Base-by-base conservation (phyloP, 2,113 vertebrate genomes). In the Cryptotis parvus region DNA sequence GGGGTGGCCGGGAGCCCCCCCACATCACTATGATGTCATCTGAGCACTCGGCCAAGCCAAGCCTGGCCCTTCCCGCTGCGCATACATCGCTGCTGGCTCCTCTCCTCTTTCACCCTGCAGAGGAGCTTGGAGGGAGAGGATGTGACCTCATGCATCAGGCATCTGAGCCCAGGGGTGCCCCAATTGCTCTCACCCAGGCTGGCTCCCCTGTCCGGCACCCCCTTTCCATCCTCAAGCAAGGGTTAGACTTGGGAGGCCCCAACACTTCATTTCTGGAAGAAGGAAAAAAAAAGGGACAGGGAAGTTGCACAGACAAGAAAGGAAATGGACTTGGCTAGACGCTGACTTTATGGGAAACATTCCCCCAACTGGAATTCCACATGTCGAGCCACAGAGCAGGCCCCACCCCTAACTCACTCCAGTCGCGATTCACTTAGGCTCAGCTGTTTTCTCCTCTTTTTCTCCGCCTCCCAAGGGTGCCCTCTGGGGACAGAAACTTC, bases 161-260 rank as follows among this genome's bases (percentile, higher is more conserved):
- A 99, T 99, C 97, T 97, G 98, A 98, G 98, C 98, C 98, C 98
- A 98, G 98, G 98, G 98, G 98, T 98, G 98, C 98, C 98, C 98
- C 98, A 96, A 95, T 96, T 97, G 97, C 98, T 97, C 98, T 98
- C 98, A 98, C 98, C 97, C 98, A 98, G 98, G 97, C 98, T 98
- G 98, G 97, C 98, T 96, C 97, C 6, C 10, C n/a, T 15, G 96
- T 97, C 39, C 72, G 11, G 6, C 27, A 41, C 29, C 96, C 93
- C 95, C 95, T 97, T 91, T 96, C 94, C 95, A 95, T 89, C 89
- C 93, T 91, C 92, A 94, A 89, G 75, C 91, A 86, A 87, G 73
- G 81, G 65, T 24, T 58, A 20, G 55, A 58, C 55, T 58, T 58
- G 20, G 55, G 55, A 58, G 55, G 55, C 55, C 55, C 20, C 22